Evolutionary conservation across 1,140 invertebrate species (phyloP).

Genomic region (Drosophila rhopaloa): DNA sequence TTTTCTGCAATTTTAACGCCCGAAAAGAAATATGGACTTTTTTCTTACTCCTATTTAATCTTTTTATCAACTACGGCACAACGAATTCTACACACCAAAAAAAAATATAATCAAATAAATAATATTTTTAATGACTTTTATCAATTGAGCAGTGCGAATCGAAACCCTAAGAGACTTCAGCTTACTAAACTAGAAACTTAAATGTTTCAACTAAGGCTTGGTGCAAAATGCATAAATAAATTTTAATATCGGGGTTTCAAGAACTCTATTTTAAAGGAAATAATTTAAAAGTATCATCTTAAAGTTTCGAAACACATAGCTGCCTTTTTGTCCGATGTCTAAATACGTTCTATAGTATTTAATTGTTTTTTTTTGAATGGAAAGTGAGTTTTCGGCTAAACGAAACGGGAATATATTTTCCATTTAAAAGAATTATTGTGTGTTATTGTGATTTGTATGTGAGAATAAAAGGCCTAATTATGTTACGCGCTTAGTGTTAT

Average conservation of each 20-base stretch:
- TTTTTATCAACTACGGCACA: constrained; percentile 41
- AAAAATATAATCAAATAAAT: constrained; percentile 13
- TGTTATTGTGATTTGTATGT: constrained; percentile 3
- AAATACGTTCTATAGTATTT: neutral
- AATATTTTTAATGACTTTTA: constrained; percentile 26
- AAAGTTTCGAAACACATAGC: constrained; percentile 2
- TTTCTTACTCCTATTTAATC: constrained; percentile 15
- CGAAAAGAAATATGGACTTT: constrained; percentile 38
- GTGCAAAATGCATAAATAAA: no score
- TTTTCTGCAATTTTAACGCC: constrained; percentile 84
- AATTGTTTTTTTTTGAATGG: neutral
- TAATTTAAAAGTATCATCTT: neutral
- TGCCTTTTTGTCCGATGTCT: constrained; percentile 4
- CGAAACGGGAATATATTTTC: constrained; percentile 4
- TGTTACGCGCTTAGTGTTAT: constrained; percentile 16
- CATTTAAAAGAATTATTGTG: neutral
- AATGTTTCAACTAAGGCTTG: no score
- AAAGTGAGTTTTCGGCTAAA: constrained; percentile 21
- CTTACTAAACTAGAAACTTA: no score
- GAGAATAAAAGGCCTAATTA: neutral
- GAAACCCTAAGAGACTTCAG: neutral
- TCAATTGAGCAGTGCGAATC: constrained; percentile 14
- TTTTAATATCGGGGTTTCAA: no score
- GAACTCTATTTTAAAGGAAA: no score
- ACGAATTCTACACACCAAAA: constrained; percentile 34